phyloP scores from a whole-genome alignment of 2,888 invertebrate species.

The Thereva unica region DNA sequence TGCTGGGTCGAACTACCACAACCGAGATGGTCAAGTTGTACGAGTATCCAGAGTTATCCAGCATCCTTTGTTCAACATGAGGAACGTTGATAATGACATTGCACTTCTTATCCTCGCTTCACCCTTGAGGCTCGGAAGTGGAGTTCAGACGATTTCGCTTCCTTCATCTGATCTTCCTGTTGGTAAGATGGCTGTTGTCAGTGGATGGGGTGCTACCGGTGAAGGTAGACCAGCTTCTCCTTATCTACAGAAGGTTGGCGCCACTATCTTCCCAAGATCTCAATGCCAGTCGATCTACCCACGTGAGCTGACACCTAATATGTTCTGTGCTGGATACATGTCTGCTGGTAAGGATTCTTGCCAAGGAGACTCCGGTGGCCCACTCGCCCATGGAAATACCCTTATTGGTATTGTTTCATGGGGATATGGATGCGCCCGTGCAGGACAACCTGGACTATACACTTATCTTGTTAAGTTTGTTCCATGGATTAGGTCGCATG shows the following conservation, averaged over 20 bases:
- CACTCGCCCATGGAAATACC: neutral
- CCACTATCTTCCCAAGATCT: conserved; percentile 57
- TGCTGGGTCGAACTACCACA: conserved; percentile 58
- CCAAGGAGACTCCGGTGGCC: conserved; percentile 43
- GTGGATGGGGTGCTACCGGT: conserved; percentile 42
- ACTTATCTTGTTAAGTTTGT: neutral
- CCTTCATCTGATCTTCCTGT: conserved; percentile 32
- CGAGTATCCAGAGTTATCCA: neutral
- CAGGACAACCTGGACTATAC: conserved; percentile 9
- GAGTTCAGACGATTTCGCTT: conserved; percentile 53
- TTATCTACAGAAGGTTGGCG: conserved; percentile 57
- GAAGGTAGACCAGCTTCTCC: conserved; percentile 46
- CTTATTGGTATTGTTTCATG: conserved; percentile 20
- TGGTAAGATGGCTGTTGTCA: conserved; percentile 20
- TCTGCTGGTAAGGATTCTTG: conserved; percentile 39
- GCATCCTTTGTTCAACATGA: neutral
- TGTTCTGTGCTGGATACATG: conserved; percentile 40
- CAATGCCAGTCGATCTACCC: conserved; percentile 50
- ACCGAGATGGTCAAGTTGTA: neutral
- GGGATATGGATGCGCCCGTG: conserved; percentile 21
- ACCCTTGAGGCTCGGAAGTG: conserved; percentile 54
- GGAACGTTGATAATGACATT: conserved; percentile 60
- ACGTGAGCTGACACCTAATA: conserved; percentile 21
- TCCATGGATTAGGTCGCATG: too few relatives aligned
- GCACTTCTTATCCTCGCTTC: conserved; percentile 60